A percentile compares a stretch with the other conserved stretches of the same genome.
phyloP scores from a whole-genome alignment of 2,113 vertebrate genomes.

The Gobius niger region DNA sequence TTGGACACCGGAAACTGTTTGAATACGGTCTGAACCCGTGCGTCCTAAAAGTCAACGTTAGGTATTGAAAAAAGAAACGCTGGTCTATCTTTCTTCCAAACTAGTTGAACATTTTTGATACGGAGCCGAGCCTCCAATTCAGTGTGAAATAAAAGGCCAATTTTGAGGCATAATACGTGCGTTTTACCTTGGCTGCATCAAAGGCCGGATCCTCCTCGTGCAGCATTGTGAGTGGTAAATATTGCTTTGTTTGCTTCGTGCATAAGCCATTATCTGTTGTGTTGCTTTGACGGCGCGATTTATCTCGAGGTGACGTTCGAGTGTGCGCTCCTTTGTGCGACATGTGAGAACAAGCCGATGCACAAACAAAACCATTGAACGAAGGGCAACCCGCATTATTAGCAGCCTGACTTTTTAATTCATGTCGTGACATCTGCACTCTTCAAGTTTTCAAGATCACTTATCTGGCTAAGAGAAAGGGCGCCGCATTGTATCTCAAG shows the following conservation, averaged over 20 bases:
- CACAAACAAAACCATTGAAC: not conserved
- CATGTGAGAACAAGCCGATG: conserved; percentile 18
- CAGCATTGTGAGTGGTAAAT: conserved; percentile 33
- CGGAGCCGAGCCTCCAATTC: conserved; percentile 13
- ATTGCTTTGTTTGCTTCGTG: conserved; percentile 12
- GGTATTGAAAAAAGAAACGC: not conserved
- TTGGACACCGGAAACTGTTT: not conserved
- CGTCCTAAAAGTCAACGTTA: not conserved
- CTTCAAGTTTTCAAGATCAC: conserved; percentile 12
- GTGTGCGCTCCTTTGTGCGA: conserved; percentile 4
- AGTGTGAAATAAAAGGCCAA: conserved; percentile 20
- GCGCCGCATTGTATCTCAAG: not conserved
- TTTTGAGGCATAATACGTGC: conserved; percentile 30
- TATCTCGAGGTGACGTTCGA: not conserved
- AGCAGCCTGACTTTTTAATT: not conserved
- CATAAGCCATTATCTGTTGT: not conserved
- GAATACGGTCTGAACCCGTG: not conserved
- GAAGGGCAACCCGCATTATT: conserved; percentile 1
- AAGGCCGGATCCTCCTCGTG: not conserved
- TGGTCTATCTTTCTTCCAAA: not conserved
- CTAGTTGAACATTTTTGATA: not conserved
- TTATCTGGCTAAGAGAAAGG: conserved; percentile 3
- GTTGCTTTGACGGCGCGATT: conserved; percentile 5
- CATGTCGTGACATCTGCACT: not conserved
- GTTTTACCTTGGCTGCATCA: conserved; percentile 39